phyloP scores from a whole-genome alignment of 2,888 invertebrate genomes.

The Atethmia centrago region DNA sequence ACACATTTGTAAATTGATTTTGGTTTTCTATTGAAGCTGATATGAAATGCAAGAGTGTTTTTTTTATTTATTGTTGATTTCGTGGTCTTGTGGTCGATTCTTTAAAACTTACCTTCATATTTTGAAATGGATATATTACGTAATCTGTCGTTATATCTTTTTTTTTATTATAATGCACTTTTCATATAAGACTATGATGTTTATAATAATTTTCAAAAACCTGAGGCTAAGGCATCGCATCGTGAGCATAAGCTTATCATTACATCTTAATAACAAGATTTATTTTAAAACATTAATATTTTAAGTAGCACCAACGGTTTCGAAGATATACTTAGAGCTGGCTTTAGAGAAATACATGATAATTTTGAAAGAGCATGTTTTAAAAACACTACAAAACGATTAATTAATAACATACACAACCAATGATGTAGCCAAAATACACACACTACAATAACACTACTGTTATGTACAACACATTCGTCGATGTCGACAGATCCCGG shows the following conservation, averaged over 20 bases:
- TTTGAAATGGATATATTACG: background rate
- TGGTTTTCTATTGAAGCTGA: slow-evolving; percentile 30
- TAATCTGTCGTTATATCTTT: background rate
- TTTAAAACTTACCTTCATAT: background rate
- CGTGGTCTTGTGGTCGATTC: background rate
- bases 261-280: background rate
- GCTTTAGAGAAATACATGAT: background rate
- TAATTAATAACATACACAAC: too few species aligned
- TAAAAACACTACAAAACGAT: background rate
- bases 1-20: slow-evolving; percentile 55
- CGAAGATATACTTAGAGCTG: background rate
- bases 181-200: too few species aligned
- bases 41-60: slow-evolving; percentile 15
- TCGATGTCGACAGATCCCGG: slow-evolving; percentile 15
- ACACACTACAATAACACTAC: background rate
- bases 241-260: background rate
- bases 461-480: background rate
- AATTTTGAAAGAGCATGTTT: background rate
- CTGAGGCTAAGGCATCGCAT: too few species aligned
- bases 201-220: too few species aligned
- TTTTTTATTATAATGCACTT: too few species aligned
- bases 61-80: background rate
- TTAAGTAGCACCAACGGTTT: background rate
- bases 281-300: background rate
- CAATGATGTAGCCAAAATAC: background rate